Base-by-base conservation (phyloP, 2,888 invertebrate species). In the Chalcis sispes region DNA sequence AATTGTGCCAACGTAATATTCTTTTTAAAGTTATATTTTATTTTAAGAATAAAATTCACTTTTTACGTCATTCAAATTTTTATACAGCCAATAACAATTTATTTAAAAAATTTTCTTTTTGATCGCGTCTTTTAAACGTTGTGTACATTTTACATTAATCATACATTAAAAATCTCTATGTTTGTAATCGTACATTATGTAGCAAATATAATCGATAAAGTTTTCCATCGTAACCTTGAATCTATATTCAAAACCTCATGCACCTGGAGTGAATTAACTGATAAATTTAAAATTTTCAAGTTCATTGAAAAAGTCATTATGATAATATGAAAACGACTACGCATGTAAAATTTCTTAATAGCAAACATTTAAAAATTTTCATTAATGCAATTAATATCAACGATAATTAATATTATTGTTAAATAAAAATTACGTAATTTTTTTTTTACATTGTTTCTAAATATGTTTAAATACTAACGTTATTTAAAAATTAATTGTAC, bases 211-310 rank as follows among this genome's bases (percentile, higher is more conserved):
- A 50, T 40, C 52, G 70, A 75, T 75, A 70, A 48, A 42, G 23
- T 58, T 61, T 46, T 40, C 32, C 27, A 4, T 18, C 8, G 27
- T 15, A 25, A 59, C 75, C 75, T 75, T 71, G 65, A 65, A 56
- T 71, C 42, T 65, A 7, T 42, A 58, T 58, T 71, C 56, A 29
- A 70, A 71, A 75, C 20, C 72, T 72, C 66, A 59, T 61, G 27
- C 64, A 61, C 66, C 54, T 66, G 40, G 66, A 66, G 23, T 46
- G 62, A 76, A 72, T 71, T 72, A 61, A 66, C 72, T 61, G 72
- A 76, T 72, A 76, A 76, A 71, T 66, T 69, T 69, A 66, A 52
- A 75, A 65, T 64, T 36, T 54, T 72, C 75, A 72, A 76, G 75
- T 76, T 76, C 66, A 72, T 66, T 72, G 72, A 76, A 70, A 75